phyloP scores from a whole-genome alignment of 2,113 vertebrate genomes.

The Barnardius zonarius region DNA sequence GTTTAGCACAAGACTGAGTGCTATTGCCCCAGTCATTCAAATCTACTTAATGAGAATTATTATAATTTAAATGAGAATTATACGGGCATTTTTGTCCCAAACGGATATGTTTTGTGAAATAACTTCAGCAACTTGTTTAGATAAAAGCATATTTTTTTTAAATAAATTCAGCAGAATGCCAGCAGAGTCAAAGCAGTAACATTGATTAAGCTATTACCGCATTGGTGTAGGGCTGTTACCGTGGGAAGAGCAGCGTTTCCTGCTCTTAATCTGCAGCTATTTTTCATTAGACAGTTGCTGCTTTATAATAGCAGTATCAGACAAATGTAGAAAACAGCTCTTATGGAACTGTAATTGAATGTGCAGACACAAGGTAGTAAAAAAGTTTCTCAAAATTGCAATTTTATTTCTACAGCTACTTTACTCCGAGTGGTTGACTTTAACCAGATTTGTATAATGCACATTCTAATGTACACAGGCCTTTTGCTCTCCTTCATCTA shows the following conservation, averaged over 20 bases:
- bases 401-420: not conserved
- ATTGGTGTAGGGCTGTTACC: rapidly evolving
- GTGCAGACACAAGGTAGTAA: not conserved
- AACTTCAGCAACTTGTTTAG: not conserved
- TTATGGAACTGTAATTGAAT: not conserved
- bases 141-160: not conserved
- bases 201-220: not conserved
- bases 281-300: not conserved
- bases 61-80: not conserved
- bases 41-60: not conserved
- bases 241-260: rapidly evolving
- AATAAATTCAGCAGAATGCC: not conserved
- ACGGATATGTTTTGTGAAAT: not conserved
- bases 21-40: not conserved
- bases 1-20: not conserved
- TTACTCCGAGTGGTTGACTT: not conserved
- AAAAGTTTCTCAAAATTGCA: not conserved
- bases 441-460: not conserved
- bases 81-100: not conserved
- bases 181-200: not conserved
- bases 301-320: not conserved
- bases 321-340: not conserved
- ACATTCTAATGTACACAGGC: rapidly evolving
- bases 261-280: not conserved
- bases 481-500: not conserved